Base-by-base conservation (phyloP, 1,140 invertebrate genomes). In the Trichogramma pretiosum region DNA sequence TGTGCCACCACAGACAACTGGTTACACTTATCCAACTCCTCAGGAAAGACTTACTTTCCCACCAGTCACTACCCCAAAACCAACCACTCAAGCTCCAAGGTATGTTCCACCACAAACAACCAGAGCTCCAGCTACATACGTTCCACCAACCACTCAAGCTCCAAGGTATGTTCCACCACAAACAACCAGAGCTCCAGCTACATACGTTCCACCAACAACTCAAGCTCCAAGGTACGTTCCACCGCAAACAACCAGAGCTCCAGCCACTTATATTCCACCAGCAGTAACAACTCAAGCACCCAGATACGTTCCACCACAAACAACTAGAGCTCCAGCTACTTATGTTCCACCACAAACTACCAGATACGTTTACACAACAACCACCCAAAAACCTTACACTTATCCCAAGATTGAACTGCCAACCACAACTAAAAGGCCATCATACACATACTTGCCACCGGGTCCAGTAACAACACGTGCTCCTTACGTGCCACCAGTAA, bases 281-380 rank as follows among this genome's bases (percentile, higher is more conserved):
- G 33, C 33, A 13, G 11, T 45, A 3, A 39, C 52, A 10, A 34
- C 42, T 26, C 0, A 23, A 16, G 32, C 36, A 39, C 0, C 45
- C 11, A 34, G 44, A 8, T 56, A 45, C 23, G 10, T 46, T 1
- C 44, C 50, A 23, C 54, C 50, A 36, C 51, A 24, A n/a, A 28
- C 41, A 21, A 45, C 48, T 13, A 47, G 41, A 11, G 43, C 48
- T 3, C 38, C 52, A 24, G 36, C n/a, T 14, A 38, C 41, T 5
- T 11, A 28, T 5, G 24, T 53, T 3, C 48, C 37, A 4, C 52
- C 49, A 5, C 43, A 50, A n/a, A 17, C 32, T 36, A 40, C 53
- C 13, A 35, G 39, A 33, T 40, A n/a, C n/a, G n/a, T n/a, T n/a
- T 50, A 28, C 37, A 18, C 46, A 30, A 19, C 37, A 1, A 40